A percentile compares a stretch with the other conserved stretches of the same genome.
Evolutionary conservation across 2,797 vertebrate species (phyloP).

Genomic region (Mionectes olivaceus): DNA sequence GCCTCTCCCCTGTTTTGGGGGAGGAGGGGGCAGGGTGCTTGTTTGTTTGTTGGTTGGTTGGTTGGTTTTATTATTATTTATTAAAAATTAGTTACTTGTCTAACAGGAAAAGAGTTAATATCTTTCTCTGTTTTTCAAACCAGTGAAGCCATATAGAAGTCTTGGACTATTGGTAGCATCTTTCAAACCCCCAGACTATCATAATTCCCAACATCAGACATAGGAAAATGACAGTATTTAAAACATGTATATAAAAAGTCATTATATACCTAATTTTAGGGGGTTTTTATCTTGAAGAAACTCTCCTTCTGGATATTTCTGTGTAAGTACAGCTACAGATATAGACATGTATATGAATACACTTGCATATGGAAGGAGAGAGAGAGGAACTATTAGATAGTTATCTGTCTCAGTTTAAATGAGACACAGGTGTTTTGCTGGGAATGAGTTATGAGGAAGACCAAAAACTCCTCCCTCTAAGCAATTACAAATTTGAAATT

Average conservation of each 20-base stretch:
- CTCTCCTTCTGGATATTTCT: background rate
- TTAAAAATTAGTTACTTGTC: background rate
- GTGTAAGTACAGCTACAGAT: background rate
- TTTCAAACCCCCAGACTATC: background rate
- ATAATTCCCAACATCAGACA: background rate
- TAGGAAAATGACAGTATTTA: background rate
- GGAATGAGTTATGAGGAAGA: too few relatives aligned
- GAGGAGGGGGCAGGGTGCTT: too few relatives aligned
- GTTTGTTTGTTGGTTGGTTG: background rate
- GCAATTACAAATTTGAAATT: too few relatives aligned
- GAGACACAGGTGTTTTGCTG: too few relatives aligned
- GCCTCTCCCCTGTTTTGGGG: background rate
- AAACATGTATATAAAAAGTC: background rate
- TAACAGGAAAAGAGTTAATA: background rate
- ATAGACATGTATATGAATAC: background rate
- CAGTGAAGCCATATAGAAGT: background rate
- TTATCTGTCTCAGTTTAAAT: background rate
- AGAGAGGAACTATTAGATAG: background rate
- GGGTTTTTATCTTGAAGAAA: background rate
- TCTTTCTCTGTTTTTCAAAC: background rate
- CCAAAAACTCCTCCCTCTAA: too few relatives aligned
- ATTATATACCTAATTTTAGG: background rate
- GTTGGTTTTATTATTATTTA: background rate
- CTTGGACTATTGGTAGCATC: rapidly evolving
- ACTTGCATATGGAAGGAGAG: background rate